phyloP scores from a whole-genome alignment of 2,888 invertebrate genomes.

The Chymomyza fuscimana region DNA sequence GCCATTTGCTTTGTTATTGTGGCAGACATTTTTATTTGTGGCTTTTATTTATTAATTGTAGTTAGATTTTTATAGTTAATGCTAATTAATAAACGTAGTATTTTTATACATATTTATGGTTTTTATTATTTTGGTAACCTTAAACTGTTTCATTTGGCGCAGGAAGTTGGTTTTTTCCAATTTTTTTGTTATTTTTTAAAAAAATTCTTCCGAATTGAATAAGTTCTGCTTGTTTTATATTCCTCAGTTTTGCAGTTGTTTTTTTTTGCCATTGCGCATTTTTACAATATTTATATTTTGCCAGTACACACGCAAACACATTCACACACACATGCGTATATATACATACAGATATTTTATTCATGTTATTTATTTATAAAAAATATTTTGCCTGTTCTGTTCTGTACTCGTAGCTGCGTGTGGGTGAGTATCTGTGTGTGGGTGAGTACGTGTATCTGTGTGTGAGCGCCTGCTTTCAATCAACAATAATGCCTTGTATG shows the following conservation, averaged over 20 bases:
- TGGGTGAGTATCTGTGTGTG: constrained; percentile 6
- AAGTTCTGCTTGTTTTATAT: constrained; percentile 2
- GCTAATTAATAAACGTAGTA: background rate
- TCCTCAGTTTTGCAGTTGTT: background rate
- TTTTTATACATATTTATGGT: background rate
- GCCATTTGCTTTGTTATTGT: too few relatives aligned
- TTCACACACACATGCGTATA: background rate
- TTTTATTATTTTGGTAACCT: background rate
- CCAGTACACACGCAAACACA: background rate
- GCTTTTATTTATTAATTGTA: background rate
- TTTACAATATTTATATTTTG: background rate
- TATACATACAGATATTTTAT: background rate
- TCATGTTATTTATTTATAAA: background rate
- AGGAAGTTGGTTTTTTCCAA: background rate
- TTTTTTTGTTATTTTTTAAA: too few relatives aligned
- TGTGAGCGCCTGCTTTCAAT: constrained; percentile 42
- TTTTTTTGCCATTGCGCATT: background rate
- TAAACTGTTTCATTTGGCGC: background rate
- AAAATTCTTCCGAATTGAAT: constrained; percentile 26
- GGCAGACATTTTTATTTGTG: too few relatives aligned
- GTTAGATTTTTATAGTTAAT: background rate
- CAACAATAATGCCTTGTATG: constrained; percentile 48
- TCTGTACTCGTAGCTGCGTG: background rate
- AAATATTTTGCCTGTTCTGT: background rate
- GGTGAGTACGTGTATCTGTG: constrained; percentile 14